phyloP scores from a whole-genome alignment of 2,797 vertebrate genomes.

The Tarsius wallacei region DNA sequence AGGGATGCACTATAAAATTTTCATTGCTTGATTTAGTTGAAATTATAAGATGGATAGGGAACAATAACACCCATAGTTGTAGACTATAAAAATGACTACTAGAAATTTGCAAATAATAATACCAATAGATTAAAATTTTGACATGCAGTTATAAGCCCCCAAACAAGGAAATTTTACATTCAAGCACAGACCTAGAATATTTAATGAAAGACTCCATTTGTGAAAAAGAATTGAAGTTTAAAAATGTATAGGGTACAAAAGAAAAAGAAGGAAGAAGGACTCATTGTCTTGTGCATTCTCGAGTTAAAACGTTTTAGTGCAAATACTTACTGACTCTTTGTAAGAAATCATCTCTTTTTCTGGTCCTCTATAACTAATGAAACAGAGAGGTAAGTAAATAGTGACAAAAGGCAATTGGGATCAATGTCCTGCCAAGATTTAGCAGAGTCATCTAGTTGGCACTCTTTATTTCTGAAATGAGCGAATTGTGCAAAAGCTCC shows the following conservation, averaged over 20 bases:
- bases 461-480: conserved; percentile 57
- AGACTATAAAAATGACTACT: conserved; percentile 86
- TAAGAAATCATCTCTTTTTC: background rate
- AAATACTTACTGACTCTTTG: background rate
- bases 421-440: conserved; percentile 39
- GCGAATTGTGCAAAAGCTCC: conserved; percentile 49
- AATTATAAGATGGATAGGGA: conserved; percentile 90
- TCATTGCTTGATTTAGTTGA: conserved; percentile 91
- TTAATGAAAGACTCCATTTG: conserved; percentile 16
- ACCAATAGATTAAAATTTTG: conserved; percentile 72
- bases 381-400: background rate
- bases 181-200: conserved; percentile 31
- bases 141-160: conserved; percentile 61
- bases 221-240: background rate
- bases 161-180: conserved; percentile 24
- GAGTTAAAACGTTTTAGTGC: conserved; percentile 28
- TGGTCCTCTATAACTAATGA: background rate
- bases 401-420: conserved; percentile 51
- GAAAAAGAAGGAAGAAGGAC: background rate
- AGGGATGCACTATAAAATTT: conserved; percentile 92
- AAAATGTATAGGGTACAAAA: background rate
- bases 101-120: conserved; percentile 86
- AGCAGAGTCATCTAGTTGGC: conserved; percentile 56
- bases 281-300: background rate
- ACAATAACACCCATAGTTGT: conserved; percentile 86